phyloP scores from a whole-genome alignment of 1,140 invertebrate species.

The Drosophila burlai region DNA sequence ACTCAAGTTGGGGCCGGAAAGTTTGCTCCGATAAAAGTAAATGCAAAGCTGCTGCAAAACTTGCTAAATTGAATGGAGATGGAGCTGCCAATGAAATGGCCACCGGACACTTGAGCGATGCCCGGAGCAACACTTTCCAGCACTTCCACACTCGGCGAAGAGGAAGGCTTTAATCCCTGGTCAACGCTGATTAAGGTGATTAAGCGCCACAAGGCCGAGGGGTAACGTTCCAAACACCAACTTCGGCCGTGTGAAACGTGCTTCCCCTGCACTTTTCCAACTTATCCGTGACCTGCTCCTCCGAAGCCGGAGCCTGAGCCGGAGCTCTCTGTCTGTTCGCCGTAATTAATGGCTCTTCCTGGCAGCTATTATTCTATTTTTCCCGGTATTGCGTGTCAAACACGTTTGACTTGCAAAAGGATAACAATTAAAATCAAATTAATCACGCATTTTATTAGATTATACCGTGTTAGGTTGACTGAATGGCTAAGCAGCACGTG shows the following conservation, averaged over 20 bases:
- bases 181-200: constrained; percentile 68
- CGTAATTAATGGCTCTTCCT: constrained; percentile 79
- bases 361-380: constrained; percentile 74
- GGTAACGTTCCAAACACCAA: constrained; percentile 15
- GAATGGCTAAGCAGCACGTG: constrained; percentile 64
- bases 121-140: constrained; percentile 29
- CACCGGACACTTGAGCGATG: constrained; percentile 30
- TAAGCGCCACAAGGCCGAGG: constrained; percentile 45
- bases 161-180: constrained; percentile 62
- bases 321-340: constrained; percentile 17
- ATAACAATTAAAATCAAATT: constrained; percentile 84
- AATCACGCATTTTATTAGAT: constrained; percentile 83
- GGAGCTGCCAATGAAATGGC: constrained; percentile 27
- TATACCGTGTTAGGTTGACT: constrained; percentile 72
- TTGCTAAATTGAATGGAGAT: constrained; percentile 50
- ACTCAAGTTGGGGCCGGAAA: constrained; percentile 43
- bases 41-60: constrained; percentile 71
- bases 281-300: constrained; percentile 23
- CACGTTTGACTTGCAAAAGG: constrained; percentile 76
- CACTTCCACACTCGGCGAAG: constrained; percentile 15
- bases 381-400: constrained; percentile 52
- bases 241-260: constrained; percentile 63
- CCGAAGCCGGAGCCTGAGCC: background rate
- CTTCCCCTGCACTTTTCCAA: constrained; percentile 52
- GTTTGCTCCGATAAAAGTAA: constrained; percentile 62